Base-by-base conservation (phyloP, 2,888 invertebrate species). In the Erebia epiphron region DNA sequence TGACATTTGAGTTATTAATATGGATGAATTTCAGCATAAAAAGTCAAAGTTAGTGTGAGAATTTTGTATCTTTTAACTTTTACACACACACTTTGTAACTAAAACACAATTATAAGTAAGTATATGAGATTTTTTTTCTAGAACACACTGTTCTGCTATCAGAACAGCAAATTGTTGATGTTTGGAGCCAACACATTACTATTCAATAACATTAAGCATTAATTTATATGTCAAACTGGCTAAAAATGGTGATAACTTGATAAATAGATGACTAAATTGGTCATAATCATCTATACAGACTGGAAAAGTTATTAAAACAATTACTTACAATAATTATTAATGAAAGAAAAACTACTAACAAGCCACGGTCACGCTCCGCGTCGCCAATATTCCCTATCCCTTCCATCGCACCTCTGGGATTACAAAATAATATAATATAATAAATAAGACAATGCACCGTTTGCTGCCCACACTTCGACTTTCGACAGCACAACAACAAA, bases 371-470 rank as follows among this genome's bases (percentile, higher is more conserved):
- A n/a, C 75, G 73, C 41, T 76, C 78, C 49, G 75, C 75, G 58
- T 77, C 76, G 43, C 70, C 74, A 61, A 73, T 64, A 43, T 76
- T 75, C 52, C 73, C 77, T 60, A 78, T 75, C 52, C 73, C 77
- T 62, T 78, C 78, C 78, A 78, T 78, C 64, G 50, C 65, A 35
- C 14, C 58, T 56, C 52, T 43, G 70, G 49, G 62, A 61, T 69
- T 65, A 73, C 67, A 70, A 75, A 73, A 69, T 56, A 72, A 72
- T 35, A 7, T 35, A 7, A 35, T 35, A 7, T 35, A 35, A 35
- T 35, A 7, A 35, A 35, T 74, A 60, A 49, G 26, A 60, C 58
- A 16, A 58, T 10, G 35, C 26, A 35, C 57, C 35, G 9, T 14
- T n/a, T 14, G 35, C 57, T 5, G 35, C 9, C 14, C 26, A 21